phyloP scores from a whole-genome alignment of 2,113 vertebrate species.

The Dascyllus trimaculatus region DNA sequence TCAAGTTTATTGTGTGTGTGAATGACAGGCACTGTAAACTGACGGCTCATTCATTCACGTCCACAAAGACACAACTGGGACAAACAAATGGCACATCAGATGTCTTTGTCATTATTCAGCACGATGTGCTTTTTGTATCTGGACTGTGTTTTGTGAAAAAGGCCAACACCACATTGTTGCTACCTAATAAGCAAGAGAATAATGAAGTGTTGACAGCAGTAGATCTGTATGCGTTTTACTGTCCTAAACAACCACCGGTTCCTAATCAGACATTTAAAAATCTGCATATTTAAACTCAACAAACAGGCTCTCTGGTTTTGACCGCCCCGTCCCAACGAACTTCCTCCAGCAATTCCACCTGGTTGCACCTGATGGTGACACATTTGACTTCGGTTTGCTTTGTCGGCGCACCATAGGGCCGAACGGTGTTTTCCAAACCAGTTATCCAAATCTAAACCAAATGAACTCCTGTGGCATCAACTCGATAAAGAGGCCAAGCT shows the following conservation, averaged over 20 bases:
- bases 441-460: not conserved
- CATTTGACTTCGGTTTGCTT: constrained; percentile 4
- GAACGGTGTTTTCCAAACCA: no score
- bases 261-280: not conserved
- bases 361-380: not conserved
- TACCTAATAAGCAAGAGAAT: not conserved
- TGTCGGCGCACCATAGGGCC: not conserved
- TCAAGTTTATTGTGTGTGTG: constrained; percentile 16
- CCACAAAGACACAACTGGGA: constrained; percentile 36
- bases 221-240: not conserved
- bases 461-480: not conserved
- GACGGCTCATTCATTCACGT: constrained; percentile 13
- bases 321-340: no score
- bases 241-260: constrained; percentile 10
- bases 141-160: not conserved
- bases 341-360: not conserved
- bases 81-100: constrained; percentile 17
- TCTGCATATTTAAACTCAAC: no score
- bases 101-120: not conserved
- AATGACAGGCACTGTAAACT: constrained; percentile 23
- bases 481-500: not conserved
- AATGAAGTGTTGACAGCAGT: constrained; percentile 18
- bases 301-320: no score
- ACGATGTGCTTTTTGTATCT: not conserved
- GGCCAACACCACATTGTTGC: not conserved